Conservation (phyloP, 2,113 vertebrate genomes). For the Dolichallabes microphthalmus region DNA sequence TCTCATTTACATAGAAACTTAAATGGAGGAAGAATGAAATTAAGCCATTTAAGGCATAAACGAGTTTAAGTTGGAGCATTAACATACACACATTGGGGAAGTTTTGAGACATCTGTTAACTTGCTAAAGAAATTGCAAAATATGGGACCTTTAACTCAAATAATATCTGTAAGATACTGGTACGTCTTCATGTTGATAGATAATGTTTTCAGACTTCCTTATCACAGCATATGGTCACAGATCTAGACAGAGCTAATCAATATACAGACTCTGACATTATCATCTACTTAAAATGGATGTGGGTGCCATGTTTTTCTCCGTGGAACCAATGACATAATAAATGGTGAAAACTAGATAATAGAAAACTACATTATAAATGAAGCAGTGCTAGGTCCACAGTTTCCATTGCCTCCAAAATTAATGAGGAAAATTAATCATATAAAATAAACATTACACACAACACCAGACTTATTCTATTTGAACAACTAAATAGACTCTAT, state of each 20-base stretch:
- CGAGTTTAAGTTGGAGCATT: too few species aligned
- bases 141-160: not conserved
- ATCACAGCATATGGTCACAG: not conserved
- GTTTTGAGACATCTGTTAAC: too few species aligned
- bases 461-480: not conserved
- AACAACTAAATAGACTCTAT: not conserved
- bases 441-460: conserved; percentile 1
- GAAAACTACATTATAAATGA: not conserved
- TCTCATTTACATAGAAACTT: too few species aligned
- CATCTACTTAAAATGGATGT: not conserved
- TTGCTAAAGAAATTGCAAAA: too few species aligned
- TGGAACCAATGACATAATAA: not conserved
- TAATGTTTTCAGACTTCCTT: not conserved
- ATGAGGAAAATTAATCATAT: not conserved
- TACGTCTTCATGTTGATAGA: not conserved
- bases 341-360: not conserved
- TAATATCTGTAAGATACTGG: not conserved
- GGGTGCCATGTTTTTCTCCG: not conserved
- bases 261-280: not conserved
- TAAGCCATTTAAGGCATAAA: too few species aligned
- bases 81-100: too few species aligned
- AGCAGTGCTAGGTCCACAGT: not conserved
- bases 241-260: not conserved
- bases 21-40: too few species aligned
- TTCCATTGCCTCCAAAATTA: not conserved